Base-by-base conservation (phyloP, 2,797 vertebrate genomes). In the Rhadinocentrus ornatus region DNA sequence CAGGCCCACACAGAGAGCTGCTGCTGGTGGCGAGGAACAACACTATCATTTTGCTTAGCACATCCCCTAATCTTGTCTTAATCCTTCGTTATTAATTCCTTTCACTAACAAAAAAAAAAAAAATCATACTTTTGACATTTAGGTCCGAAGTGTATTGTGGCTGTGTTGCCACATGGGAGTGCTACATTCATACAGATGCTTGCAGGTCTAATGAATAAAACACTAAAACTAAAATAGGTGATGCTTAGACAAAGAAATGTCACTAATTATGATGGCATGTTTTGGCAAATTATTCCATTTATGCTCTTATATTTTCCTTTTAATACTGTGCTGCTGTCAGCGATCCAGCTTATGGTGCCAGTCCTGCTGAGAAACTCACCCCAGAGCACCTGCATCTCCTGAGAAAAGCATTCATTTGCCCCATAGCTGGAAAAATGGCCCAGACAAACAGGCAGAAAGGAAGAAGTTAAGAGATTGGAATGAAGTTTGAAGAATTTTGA, bases 401-500 rank as follows among this genome's bases (percentile, higher is more conserved):
- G 50, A 83, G 83, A 75, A 58, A 89, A 24, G 72, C 79, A 4
- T 91, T 92, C 55, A 80, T 65, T 54, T 56, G 65, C 11, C 77
- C 34, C 26, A 37, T 55, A 54, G 55, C 22, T 50, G 65, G 24
- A 52, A 34, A 3, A 13, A 52, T 64, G 16, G 32, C 11, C 10
- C 46, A 62, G 0, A 56, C 55, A 27, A 52, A 69, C 1, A 58
- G 44, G 50, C 41, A 2, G 2, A 73, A 58, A 3, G 50, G 35
- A 53, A 59, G 50, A 65, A 22, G 31, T 24, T 62, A 62, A 37
- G 73, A 81, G 27, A 6, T 9, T 27, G 82, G 71, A 12, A 73
- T 90, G 70, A 82, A 35, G 20, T 81, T 89, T 0, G 83, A 88
- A 29, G 92, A 93, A 69, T 92, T 94, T 75, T 80, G 52, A 31